Evolutionary conservation across 2,888 invertebrate species (phyloP).

Genomic region (Sturmia bella): DNA sequence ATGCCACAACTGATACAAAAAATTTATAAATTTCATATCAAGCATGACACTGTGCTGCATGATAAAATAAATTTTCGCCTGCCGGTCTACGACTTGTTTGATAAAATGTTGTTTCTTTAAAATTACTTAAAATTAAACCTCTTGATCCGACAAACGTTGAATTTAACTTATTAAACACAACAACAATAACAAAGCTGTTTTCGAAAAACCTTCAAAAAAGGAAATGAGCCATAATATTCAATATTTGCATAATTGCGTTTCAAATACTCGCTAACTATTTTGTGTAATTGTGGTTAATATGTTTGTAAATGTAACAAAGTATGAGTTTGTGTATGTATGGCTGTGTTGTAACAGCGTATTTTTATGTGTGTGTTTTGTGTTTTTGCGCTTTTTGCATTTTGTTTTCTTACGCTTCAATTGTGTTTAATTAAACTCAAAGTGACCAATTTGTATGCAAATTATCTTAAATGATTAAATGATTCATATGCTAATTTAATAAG

Average conservation of each 20-base stretch:
- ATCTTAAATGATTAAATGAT: conserved; percentile 73
- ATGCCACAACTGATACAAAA: too few relatives aligned
- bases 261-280: background rate
- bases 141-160: background rate
- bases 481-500: conserved; percentile 73
- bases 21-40: too few relatives aligned
- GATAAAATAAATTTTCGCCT: conserved; percentile 33
- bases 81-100: conserved; percentile 3
- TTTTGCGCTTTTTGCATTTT: conserved; percentile 13
- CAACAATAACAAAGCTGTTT: conserved; percentile 32
- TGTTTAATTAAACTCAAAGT: conserved; percentile 74
- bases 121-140: background rate
- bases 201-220: conserved; percentile 13
- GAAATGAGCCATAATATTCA: conserved; percentile 55
- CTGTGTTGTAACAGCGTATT: background rate
- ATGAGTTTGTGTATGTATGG: background rate
- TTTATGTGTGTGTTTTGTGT: background rate
- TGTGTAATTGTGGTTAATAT: conserved; percentile 48
- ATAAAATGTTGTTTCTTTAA: background rate
- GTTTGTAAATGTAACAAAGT: conserved; percentile 20
- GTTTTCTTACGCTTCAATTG: conserved; percentile 69
- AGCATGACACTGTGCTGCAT: background rate
- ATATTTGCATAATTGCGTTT: conserved; percentile 56
- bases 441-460: conserved; percentile 74
- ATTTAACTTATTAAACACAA: background rate